These are phyloP conservation scores for Ricordea florida DNA, from an alignment of 92 coral and sea anemone genomes.

Conservation along the genomic window DNA sequence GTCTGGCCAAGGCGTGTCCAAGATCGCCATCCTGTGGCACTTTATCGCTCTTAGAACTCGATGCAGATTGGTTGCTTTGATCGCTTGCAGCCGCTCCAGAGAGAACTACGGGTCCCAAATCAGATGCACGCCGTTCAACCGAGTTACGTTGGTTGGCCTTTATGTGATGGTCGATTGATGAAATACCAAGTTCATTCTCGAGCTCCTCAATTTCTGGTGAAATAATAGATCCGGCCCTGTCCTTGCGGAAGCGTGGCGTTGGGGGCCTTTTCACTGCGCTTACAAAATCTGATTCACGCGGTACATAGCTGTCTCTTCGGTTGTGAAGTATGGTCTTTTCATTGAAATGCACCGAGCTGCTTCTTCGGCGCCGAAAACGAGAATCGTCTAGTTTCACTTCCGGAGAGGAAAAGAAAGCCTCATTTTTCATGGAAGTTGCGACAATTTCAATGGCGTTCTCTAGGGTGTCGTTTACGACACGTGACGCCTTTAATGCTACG, in stretches of 20 bases:
- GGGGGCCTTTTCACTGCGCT: conserved; percentile 64
- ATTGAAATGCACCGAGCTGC: conserved; percentile 73
- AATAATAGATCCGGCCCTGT: neutral
- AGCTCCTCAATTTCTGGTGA: neutral
- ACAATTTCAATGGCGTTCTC: conserved; percentile 35
- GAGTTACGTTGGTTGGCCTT: too few species aligned
- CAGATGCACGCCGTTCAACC: conserved; percentile 2
- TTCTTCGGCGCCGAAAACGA: conserved; percentile 23
- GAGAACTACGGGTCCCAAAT: neutral
- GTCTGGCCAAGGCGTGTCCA: neutral
- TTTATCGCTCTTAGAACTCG: conserved; percentile 7
- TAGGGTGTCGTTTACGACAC: conserved; percentile 47
- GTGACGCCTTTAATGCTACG: conserved; percentile 8
- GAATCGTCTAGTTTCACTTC: neutral
- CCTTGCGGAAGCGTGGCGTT: conserved; percentile 46
- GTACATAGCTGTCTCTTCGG: conserved; percentile 59
- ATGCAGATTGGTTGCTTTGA: neutral
- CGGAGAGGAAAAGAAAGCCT: neutral
- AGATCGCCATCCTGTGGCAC: neutral
- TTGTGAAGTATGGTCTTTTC: conserved; percentile 5
- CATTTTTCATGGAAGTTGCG: neutral
- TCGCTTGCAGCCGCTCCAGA: neutral
- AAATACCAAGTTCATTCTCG: neutral
- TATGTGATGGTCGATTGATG: too few species aligned
- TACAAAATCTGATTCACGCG: conserved; percentile 50